Percentiles rank a stretch among this genome's conserved stretches.
Conservation (phyloP, 2,888 invertebrate genomes). For the Seladonia tumulorum region DNA sequence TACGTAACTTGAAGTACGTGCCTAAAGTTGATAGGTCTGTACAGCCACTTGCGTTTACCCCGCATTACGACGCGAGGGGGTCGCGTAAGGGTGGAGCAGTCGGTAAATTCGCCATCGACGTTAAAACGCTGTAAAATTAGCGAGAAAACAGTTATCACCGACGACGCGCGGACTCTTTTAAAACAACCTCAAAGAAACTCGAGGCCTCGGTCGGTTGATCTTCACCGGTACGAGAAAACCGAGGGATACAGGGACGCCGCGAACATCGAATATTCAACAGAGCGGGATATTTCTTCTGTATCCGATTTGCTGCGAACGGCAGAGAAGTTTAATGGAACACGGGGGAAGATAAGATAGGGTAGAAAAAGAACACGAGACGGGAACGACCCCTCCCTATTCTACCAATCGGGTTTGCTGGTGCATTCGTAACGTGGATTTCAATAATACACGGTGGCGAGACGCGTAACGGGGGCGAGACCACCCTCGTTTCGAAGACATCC, state of each 20-base stretch:
- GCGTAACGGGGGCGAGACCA: slow-evolving; percentile 38
- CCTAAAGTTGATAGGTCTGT: slow-evolving; percentile 71
- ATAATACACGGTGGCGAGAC: slow-evolving; percentile 71
- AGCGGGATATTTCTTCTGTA: slow-evolving; percentile 3
- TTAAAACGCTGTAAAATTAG: slow-evolving; percentile 59
- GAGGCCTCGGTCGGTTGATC: background rate
- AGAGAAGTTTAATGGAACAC: slow-evolving; percentile 9
- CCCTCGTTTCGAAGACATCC: background rate
- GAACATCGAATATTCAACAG: slow-evolving; percentile 10
- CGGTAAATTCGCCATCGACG: slow-evolving; percentile 62
- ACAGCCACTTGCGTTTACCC: slow-evolving; percentile 61
- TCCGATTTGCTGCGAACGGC: slow-evolving; percentile 34
- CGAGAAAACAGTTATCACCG: slow-evolving; percentile 43
- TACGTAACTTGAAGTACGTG: slow-evolving; percentile 71
- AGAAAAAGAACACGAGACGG: background rate
- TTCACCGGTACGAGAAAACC: background rate
- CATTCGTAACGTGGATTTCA: slow-evolving; percentile 73
- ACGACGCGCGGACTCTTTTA: background rate
- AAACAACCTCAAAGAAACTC: background rate
- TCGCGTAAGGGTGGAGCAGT: slow-evolving; percentile 45
- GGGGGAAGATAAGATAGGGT: background rate
- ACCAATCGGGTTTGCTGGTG: slow-evolving; percentile 73
- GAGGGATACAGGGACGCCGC: background rate
- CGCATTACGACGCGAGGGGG: slow-evolving; percentile 52
- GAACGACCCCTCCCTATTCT: slow-evolving; percentile 57